Evolutionary conservation across 2,113 vertebrate genomes (phyloP).

Genomic region (Brachypodius melanocephalos): DNA sequence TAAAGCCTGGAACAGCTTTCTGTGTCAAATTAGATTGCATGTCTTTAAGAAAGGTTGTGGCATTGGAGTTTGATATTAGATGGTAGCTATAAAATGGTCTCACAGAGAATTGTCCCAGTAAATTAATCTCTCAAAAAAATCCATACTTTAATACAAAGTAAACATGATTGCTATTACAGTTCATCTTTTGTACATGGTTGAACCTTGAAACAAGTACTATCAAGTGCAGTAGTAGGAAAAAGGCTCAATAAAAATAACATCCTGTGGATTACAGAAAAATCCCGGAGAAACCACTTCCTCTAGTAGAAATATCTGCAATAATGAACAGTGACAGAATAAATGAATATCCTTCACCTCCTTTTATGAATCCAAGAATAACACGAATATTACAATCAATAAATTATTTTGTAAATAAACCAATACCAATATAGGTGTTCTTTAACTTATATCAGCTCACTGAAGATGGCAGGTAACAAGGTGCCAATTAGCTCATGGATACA

Average conservation of each 20-base stretch:
- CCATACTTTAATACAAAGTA: slow-evolving; percentile 48
- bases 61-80: background rate
- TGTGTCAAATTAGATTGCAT: slow-evolving; percentile 17
- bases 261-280: slow-evolving; percentile 49
- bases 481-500: background rate
- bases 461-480: background rate
- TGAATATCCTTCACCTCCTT: background rate
- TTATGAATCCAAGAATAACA: background rate
- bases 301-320: background rate
- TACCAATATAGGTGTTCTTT: background rate
- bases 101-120: slow-evolving; percentile 27
- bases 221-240: slow-evolving; percentile 1
- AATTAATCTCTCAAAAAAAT: slow-evolving; percentile 56
- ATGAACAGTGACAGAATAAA: slow-evolving; percentile 32
- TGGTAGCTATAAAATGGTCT: slow-evolving; percentile 28
- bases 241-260: slow-evolving; percentile 65
- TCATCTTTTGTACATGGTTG: slow-evolving; percentile 38
- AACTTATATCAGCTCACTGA: background rate
- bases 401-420: background rate
- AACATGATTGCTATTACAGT: slow-evolving; percentile 44
- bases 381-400: background rate
- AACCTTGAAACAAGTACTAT: slow-evolving; percentile 46
- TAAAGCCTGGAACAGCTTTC: background rate
- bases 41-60: slow-evolving; percentile 29
- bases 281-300: slow-evolving; percentile 30